phyloP scores from a whole-genome alignment of 2,113 vertebrate species.

The Takifugu bimaculatus region DNA sequence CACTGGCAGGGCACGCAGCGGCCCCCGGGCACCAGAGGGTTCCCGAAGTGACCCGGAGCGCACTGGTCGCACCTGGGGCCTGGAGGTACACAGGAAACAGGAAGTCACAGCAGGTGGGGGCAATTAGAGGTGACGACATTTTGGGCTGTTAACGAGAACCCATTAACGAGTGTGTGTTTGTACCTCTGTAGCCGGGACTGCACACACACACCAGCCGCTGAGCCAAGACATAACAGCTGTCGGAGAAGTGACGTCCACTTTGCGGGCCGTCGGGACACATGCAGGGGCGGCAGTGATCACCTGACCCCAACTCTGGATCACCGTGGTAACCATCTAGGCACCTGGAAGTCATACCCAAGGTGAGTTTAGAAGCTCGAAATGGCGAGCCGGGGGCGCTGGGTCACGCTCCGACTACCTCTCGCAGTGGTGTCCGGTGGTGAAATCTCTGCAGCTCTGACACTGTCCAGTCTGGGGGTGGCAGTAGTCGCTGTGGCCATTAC shows the following conservation, averaged over 20 bases:
- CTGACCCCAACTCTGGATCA: constrained; percentile 83
- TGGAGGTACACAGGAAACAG: constrained; percentile 27
- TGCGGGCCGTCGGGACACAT: constrained; percentile 89
- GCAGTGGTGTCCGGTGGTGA: constrained; percentile 85
- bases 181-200: constrained; percentile 72
- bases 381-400: too few species aligned
- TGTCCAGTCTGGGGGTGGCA: constrained; percentile 83
- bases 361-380: background rate
- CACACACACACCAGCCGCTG: constrained; percentile 86
- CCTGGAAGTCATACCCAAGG: constrained; percentile 58
- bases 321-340: constrained; percentile 89
- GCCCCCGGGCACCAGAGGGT: constrained; percentile 79
- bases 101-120: background rate
- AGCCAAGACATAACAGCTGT: constrained; percentile 82
- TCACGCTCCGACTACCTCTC: constrained; percentile 74
- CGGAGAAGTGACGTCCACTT: constrained; percentile 88
- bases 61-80: constrained; percentile 89
- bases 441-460: constrained; percentile 86
- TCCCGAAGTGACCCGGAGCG: constrained; percentile 86
- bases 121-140: constrained; percentile 29
- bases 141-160: constrained; percentile 6
- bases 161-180: constrained; percentile 16
- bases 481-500: constrained; percentile 85
- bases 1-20: constrained; percentile 85
- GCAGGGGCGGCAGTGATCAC: constrained; percentile 88